Evolutionary conservation across 1,140 invertebrate species (phyloP).

Genomic region (Heliconius eleuchia): DNA sequence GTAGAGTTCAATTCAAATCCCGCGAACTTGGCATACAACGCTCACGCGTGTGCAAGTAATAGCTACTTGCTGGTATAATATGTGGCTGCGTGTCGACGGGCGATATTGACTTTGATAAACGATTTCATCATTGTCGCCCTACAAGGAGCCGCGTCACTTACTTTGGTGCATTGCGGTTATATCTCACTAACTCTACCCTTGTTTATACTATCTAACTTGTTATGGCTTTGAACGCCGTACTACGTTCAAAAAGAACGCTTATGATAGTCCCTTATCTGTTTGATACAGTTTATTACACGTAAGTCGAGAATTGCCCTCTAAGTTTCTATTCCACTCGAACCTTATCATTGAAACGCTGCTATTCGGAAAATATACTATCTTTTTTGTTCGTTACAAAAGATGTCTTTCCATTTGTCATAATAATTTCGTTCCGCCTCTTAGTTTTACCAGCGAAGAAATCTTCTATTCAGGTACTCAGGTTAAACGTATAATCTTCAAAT

Average conservation of each 20-base stretch:
- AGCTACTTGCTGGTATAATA: constrained; percentile 59
- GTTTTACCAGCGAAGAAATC: constrained; percentile 29
- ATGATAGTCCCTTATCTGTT: constrained; percentile 69
- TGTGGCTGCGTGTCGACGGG: constrained; percentile 64
- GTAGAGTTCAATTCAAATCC: constrained; percentile 45
- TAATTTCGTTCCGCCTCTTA: constrained; percentile 36
- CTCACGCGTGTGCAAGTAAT: constrained; percentile 64
- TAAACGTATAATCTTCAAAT: constrained; percentile 11
- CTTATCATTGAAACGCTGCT: constrained; percentile 18
- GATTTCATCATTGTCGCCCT: constrained; percentile 69
- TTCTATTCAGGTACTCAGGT: constrained; percentile 11
- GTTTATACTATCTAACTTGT: constrained; percentile 73
- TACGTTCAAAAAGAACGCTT: constrained; percentile 60
- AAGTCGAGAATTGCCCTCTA: constrained; percentile 43
- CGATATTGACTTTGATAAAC: constrained; percentile 80
- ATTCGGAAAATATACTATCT: constrained; percentile 24
- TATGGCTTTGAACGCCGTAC: constrained; percentile 69
- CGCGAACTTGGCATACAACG: constrained; percentile 49
- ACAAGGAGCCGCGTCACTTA: constrained; percentile 75
- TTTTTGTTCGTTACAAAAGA: constrained; percentile 29
- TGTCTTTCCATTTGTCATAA: constrained; percentile 36
- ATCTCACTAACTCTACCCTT: constrained; percentile 64
- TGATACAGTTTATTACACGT: constrained; percentile 66
- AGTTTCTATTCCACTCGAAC: constrained; percentile 25
- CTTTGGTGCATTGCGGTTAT: constrained; percentile 78